Evolutionary conservation across 1,140 invertebrate genomes (phyloP).

Genomic region (Temnothorax nylanderi): DNA sequence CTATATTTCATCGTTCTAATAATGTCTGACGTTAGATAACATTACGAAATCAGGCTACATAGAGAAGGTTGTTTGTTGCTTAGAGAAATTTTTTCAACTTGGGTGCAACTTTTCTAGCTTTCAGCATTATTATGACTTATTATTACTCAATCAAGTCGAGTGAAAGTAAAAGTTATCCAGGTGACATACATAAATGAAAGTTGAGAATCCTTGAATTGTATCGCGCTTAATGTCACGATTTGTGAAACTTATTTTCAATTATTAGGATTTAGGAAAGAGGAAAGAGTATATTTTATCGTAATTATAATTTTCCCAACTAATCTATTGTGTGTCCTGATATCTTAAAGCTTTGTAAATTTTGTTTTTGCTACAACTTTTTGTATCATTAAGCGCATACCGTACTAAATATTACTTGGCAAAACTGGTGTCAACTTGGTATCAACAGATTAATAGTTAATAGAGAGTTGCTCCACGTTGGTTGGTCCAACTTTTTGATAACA

Average conservation of each 20-base stretch:
- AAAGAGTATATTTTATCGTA: neutral
- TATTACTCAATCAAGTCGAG: neutral
- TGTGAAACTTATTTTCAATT: neutral
- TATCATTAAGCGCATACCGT: too few relatives aligned
- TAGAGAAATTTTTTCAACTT: too few relatives aligned
- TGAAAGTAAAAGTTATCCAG: constrained; percentile 47
- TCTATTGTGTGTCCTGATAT: neutral
- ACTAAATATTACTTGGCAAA: too few relatives aligned
- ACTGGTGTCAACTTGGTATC: too few relatives aligned
- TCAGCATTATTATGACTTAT: neutral
- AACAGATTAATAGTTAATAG: too few relatives aligned
- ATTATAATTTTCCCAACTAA: neutral
- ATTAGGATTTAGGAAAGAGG: neutral
- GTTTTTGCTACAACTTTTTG: too few relatives aligned
- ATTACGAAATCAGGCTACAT: too few relatives aligned
- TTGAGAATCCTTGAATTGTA: neutral
- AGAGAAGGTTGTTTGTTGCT: too few relatives aligned
- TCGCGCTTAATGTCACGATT: neutral
- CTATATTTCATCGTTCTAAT: too few relatives aligned
- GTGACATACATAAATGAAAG: constrained; percentile 41
- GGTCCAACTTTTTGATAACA: too few relatives aligned
- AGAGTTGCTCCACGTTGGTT: too few relatives aligned
- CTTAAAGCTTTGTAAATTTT: too few relatives aligned
- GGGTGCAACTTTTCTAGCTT: neutral
- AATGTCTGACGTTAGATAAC: constrained; percentile 18